phyloP scores from a whole-genome alignment of 2,888 invertebrate genomes.

The Trichacis sp. region DNA sequence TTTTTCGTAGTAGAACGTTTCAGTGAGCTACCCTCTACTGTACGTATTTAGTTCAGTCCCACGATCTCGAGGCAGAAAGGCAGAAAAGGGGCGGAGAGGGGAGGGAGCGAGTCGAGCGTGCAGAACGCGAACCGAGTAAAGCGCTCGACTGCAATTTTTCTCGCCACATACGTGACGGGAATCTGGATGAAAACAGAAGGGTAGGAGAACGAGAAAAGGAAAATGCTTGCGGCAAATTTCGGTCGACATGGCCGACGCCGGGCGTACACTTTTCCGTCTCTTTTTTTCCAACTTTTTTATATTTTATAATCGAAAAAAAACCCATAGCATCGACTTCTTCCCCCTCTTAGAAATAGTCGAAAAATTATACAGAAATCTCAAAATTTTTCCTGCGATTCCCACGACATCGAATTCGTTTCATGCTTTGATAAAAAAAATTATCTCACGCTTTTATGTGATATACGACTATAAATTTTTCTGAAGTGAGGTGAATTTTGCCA shows the following conservation, averaged over 20 bases:
- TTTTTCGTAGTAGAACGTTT: conserved; percentile 40
- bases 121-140: conserved; percentile 68
- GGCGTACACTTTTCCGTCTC: conserved; percentile 48
- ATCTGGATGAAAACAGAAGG: conserved; percentile 60
- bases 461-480: not conserved
- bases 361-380: too few species aligned
- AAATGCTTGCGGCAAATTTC: conserved; percentile 56
- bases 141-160: conserved; percentile 69
- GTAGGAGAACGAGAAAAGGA: conserved; percentile 43
- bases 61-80: conserved; percentile 43
- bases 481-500: not conserved
- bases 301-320: not conserved
- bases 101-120: conserved; percentile 56
- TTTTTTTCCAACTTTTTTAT: conserved; percentile 18
- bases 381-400: not conserved
- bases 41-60: conserved; percentile 34
- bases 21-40: conserved; percentile 33
- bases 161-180: conserved; percentile 69
- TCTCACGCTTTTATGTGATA: too few species aligned
- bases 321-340: conserved; percentile 17
- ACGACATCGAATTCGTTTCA: not conserved
- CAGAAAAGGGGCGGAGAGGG: conserved; percentile 25
- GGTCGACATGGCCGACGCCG: conserved; percentile 40
- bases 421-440: not conserved
- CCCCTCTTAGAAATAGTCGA: conserved; percentile 31